Percentiles rank a stretch among this genome's conserved stretches.
Conservation (phyloP, 2,888 invertebrate species). For the Hedychridium roseum region DNA sequence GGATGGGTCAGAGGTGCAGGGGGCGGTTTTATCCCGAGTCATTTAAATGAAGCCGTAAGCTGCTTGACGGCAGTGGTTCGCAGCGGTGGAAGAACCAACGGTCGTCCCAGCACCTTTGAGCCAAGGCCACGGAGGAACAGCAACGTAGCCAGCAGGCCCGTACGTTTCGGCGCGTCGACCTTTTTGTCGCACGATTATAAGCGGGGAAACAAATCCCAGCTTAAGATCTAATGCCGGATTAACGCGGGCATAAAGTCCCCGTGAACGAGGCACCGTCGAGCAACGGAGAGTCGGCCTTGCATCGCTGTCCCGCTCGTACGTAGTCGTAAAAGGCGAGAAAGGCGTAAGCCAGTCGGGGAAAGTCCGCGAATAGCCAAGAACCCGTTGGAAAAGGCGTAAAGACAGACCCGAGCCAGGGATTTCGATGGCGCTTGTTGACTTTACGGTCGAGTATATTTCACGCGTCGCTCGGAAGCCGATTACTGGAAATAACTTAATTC, state of each 20-base stretch:
- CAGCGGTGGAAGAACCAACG: too few species aligned
- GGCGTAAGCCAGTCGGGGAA: too few species aligned
- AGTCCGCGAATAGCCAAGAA: too few species aligned
- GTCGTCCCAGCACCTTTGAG: too few species aligned
- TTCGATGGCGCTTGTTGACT: conserved; percentile 13
- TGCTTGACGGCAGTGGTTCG: too few species aligned
- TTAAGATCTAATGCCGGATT: conserved; percentile 31
- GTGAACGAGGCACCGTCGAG: conserved; percentile 4
- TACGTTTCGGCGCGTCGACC: conserved; percentile 19
- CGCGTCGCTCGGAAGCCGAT: conserved; percentile 37
- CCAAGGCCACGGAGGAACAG: too few species aligned
- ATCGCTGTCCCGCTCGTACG: conserved; percentile 33
- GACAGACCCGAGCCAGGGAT: neutral
- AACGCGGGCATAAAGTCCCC: conserved; percentile 23
- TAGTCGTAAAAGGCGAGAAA: conserved; percentile 29
- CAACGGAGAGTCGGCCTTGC: conserved; percentile 13
- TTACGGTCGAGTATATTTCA: conserved; percentile 41
- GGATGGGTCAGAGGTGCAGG: too few species aligned
- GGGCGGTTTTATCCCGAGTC: too few species aligned
- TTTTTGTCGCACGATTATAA: neutral
- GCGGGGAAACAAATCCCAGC: conserved; percentile 31
- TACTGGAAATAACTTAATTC: conserved; percentile 43
- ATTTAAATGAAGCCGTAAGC: too few species aligned
- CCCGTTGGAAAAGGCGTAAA: neutral
- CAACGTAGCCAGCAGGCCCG: too few species aligned